Conservation (phyloP, 2,113 vertebrate species). For the Thamnaconus septentrionalis region DNA sequence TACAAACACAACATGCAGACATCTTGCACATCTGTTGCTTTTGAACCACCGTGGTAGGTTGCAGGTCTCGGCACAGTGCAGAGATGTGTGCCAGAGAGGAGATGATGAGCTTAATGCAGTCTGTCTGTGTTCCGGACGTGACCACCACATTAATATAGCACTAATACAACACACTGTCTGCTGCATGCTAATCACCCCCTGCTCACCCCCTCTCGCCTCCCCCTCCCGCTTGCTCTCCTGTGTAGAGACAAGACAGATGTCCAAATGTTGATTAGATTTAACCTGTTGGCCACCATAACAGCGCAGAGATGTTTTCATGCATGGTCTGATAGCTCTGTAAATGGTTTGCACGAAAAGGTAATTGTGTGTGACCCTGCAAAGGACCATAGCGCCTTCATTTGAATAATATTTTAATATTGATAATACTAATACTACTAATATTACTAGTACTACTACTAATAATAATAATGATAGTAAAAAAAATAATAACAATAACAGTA, state of each 20-base stretch:
- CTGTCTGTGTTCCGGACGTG: constrained; percentile 70
- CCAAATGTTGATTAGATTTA: constrained; percentile 25
- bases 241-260: constrained; percentile 16
- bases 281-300: constrained; percentile 18
- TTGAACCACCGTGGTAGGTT: constrained; percentile 32
- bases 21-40: constrained; percentile 44
- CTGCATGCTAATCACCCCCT: constrained; percentile 66
- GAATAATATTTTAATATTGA: no score
- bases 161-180: constrained; percentile 59
- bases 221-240: constrained; percentile 16
- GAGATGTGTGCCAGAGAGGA: constrained; percentile 65
- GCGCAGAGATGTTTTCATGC: background rate
- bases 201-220: constrained; percentile 13
- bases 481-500: no score
- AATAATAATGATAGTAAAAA: no score
- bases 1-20: background rate
- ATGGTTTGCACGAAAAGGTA: no score
- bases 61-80: constrained; percentile 58
- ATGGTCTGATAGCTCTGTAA: background rate
- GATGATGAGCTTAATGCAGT: constrained; percentile 71
- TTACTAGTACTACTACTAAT: no score
- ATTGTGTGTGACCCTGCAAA: no score
- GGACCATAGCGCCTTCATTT: no score
- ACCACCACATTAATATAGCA: constrained; percentile 70
- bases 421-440: no score